phyloP scores from a whole-genome alignment of 1,140 invertebrate species.

The Megalonaias nervosa region DNA sequence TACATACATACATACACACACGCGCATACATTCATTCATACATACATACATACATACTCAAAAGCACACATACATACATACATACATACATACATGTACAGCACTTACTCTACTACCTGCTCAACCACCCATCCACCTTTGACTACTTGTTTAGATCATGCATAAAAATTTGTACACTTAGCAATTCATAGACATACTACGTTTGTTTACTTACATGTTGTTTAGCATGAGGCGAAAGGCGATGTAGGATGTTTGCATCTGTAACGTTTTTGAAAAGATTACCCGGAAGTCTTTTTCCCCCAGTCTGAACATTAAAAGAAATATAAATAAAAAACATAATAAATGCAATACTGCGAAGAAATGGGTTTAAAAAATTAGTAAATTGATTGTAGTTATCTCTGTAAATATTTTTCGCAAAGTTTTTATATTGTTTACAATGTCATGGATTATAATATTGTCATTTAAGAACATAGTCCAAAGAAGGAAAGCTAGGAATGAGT shows the following conservation, averaged over 20 bases:
- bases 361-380: too few species aligned
- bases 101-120: neutral
- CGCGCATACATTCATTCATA: neutral
- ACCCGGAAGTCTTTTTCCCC: conserved; percentile 26
- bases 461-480: too few species aligned
- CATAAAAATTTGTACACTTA: too few species aligned
- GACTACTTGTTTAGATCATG: too few species aligned
- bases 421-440: too few species aligned
- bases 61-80: neutral
- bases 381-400: too few species aligned
- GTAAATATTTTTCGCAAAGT: too few species aligned
- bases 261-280: conserved; percentile 28
- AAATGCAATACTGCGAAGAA: too few species aligned
- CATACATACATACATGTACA: neutral
- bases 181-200: too few species aligned
- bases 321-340: too few species aligned
- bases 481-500: too few species aligned
- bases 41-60: neutral
- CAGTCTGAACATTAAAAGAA: conserved; percentile 23
- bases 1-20: neutral
- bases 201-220: conserved; percentile 1
- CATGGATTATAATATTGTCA: too few species aligned
- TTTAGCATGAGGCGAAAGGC: conserved; percentile 12
- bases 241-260: conserved; percentile 17
- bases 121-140: neutral